These are phyloP conservation scores for Loriculus beryllinus DNA, from an alignment of 2,797 vertebrate genomes.

Conservation along the genomic window DNA sequence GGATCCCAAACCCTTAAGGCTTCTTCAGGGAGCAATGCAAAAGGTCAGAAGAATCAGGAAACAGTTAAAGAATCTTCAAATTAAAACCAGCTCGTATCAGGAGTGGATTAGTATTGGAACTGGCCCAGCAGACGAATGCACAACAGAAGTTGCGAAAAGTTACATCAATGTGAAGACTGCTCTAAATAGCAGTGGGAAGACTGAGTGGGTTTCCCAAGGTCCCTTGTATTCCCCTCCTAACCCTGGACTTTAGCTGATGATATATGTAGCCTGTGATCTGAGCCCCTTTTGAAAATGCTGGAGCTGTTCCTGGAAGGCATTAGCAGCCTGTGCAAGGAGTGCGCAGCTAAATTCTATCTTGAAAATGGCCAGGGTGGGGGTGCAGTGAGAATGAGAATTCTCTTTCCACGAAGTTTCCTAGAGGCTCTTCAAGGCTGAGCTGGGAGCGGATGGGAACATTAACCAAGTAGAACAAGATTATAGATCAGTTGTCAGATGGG, in stretches of 20 bases:
- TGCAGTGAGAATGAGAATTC: background rate
- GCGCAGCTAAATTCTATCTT: background rate
- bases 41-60: background rate
- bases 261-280: background rate
- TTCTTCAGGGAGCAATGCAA: background rate
- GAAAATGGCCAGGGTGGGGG: background rate
- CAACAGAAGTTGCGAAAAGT: background rate
- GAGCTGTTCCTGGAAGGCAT: background rate
- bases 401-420: slow-evolving; percentile 12
- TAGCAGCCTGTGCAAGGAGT: background rate
- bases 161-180: background rate
- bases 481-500: slow-evolving; percentile 62
- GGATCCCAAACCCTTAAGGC: background rate
- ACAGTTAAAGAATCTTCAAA: background rate
- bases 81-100: background rate
- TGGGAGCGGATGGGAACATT: background rate
- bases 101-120: background rate
- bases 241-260: background rate
- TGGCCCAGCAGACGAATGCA: background rate
- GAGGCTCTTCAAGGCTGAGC: background rate
- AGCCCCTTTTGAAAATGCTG: background rate
- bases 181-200: background rate
- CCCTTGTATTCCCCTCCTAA: background rate
- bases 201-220: background rate
- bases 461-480: slow-evolving; percentile 54